Percentiles rank a stretch among this genome's conserved stretches.
These are phyloP conservation scores for Lucilia sericata DNA, from an alignment of 1,140 invertebrate species.

Conservation along the genomic window DNA sequence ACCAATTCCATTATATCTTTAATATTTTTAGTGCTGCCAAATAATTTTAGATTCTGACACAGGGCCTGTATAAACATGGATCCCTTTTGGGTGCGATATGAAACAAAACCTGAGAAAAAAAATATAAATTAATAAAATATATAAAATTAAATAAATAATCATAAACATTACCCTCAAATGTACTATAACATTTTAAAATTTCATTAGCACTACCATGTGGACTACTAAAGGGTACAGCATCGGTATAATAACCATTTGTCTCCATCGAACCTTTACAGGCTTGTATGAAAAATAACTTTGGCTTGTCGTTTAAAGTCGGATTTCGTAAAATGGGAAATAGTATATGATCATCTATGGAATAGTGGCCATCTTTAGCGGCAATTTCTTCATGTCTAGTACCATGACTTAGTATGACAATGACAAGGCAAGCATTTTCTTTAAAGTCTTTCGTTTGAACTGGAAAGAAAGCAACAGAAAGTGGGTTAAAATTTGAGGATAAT, in stretches of 20 bases:
- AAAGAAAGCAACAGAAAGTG: too few relatives aligned
- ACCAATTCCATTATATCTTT: slow-evolving; percentile 48
- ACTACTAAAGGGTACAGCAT: slow-evolving; percentile 46
- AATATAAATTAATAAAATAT: slow-evolving; percentile 8
- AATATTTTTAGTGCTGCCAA: slow-evolving; percentile 49
- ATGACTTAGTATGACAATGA: slow-evolving; percentile 56
- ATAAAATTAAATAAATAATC: too few relatives aligned
- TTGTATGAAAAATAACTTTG: slow-evolving; percentile 63
- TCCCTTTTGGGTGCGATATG: slow-evolving; percentile 59
- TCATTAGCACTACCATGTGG: slow-evolving; percentile 57
- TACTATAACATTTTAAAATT: slow-evolving; percentile 65
- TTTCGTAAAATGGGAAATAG: slow-evolving; percentile 61
- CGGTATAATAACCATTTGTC: slow-evolving; percentile 55
- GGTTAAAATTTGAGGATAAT: too few relatives aligned
- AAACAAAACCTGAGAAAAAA: slow-evolving; percentile 54
- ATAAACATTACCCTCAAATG: slow-evolving; percentile 59
- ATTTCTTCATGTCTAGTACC: slow-evolving; percentile 54
- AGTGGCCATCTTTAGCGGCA: slow-evolving; percentile 58
- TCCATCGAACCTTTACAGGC: slow-evolving; percentile 59
- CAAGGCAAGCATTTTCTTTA: slow-evolving; percentile 51
- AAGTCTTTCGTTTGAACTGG: slow-evolving; percentile 61
- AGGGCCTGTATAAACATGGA: slow-evolving; percentile 61
- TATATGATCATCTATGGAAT: slow-evolving; percentile 59
- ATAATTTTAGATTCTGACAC: slow-evolving; percentile 53
- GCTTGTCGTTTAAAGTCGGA: slow-evolving; percentile 56